Base-by-base conservation (phyloP, 2,888 invertebrate genomes). In the Lycia hirtaria region DNA sequence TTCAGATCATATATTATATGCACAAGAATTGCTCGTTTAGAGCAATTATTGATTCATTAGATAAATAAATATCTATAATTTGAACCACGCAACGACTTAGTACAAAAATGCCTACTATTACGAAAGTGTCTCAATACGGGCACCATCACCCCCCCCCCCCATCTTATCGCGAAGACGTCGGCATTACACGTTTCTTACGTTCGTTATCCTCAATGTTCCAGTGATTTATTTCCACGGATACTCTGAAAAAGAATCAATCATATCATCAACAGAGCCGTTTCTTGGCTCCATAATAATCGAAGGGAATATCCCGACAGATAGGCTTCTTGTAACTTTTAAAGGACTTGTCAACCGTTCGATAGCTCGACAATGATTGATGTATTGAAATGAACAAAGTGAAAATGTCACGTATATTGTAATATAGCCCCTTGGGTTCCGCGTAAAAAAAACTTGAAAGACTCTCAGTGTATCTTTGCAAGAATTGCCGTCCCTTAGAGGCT, bases 331-430 rank as follows among this genome's bases (percentile, higher is more conserved):
- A 71, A 73, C 69, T 71, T 78, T 76, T 74, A 74, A 75, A 73
- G 71, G 71, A 78, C 71, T 75, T 78, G 79, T 75, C 71, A 72
- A 60, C 66, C 59, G 33, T 47, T 65, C 65, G 70, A 68, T 70
- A 71, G 61, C 64, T 60, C 52, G 69, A 68, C 59, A 72, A 73
- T 81, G 81, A 83, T 83, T 76, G 78, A 83, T 82, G 76, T 71
- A 65, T 74, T 77, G 70, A 67, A 58, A 63, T 52, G 67, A 53
- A 69, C 67, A 70, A 72, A 77, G 72, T 76, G 75, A 78, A 77
- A 76, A 68, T 59, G 68, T 73, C 72, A 66, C 59, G 55, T 64
- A 59, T 64, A 58, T 57, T 64, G 56, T 60, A 65, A 49, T 45
- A 54, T 54, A 48, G 40, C 22, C 40, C n/a, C 51, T 51, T 14